Base-by-base conservation (phyloP, 2,888 invertebrate genomes). In the Phyllotreta striolata region DNA sequence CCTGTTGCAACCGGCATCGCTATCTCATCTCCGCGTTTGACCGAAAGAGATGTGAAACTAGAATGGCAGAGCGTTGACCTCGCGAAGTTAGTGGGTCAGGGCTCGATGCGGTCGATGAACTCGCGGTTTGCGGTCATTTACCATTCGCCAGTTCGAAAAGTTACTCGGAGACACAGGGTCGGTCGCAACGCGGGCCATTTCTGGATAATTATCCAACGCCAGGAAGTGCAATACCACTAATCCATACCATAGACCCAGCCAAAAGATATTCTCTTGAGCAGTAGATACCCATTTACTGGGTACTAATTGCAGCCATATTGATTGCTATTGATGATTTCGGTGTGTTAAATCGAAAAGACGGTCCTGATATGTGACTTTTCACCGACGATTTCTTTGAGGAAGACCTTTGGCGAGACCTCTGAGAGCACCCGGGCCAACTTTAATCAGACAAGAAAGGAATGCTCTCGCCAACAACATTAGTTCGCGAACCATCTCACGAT, bases 31-130 rank as follows among this genome's bases (percentile, higher is more conserved):
- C 52, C 7, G 64, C 60, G 51, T 14, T 63, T 67, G 67, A 69
- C 67, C 67, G 65, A 69, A 69, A 67, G 66, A 67, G 62, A 56
- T 66, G 69, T 68, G 63, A 80, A 81, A 81, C 80, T 81, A 80
- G 81, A 81, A 81, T 81, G 80, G 80, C 80, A 78, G 80, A 80
- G 79, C 80, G 76, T 79, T 77, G 79, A 80, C 80, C 81, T 81
- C 80, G 80, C 80, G 76, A 80, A 81, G 81, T 81, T 80, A 81
- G 80, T 81, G 70, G 80, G 81, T 81, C 81, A 81, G 80, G 80
- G 80, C 80, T 80, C 72, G 76, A 75, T 76, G 76, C 79, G 80
- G 80, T 80, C 80, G 77, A 76, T 76, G 79, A 81, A 78, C 80
- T 76, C 66, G 6, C 38, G 13, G 54, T 57, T 65, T 54, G 68